Evolutionary conservation across 1,140 invertebrate genomes (phyloP).

Genomic region (Bombus impatiens): DNA sequence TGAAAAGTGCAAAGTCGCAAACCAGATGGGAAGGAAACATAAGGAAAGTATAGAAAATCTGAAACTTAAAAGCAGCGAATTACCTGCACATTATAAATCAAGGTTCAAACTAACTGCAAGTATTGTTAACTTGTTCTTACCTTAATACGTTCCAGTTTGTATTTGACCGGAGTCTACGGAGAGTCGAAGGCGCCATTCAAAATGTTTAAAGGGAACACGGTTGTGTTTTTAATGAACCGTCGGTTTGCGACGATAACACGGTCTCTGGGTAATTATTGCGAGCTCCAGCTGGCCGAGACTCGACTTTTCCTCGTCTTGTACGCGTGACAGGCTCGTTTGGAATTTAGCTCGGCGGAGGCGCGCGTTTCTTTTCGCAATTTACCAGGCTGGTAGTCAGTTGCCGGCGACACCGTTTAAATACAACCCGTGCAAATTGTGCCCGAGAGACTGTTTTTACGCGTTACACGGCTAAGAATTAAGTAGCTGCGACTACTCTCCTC

Average conservation of each 20-base stretch:
- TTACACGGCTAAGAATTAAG: slow-evolving; percentile 1
- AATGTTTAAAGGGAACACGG: neutral
- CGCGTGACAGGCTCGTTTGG: slow-evolving; percentile 15
- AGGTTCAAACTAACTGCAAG: neutral
- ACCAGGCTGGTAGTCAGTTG: slow-evolving; percentile 21
- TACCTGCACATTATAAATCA: neutral
- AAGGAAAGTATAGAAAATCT: neutral
- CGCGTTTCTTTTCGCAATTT: slow-evolving; percentile 41
- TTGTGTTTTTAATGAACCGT: slow-evolving; percentile 10
- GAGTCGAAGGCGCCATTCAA: neutral
- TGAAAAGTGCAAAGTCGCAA: too few relatives aligned
- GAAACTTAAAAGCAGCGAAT: too few relatives aligned
- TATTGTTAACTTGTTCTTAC: neutral
- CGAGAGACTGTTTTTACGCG: neutral
- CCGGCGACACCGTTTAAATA: slow-evolving; percentile 28
- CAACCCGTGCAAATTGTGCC: neutral
- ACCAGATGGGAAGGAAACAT: too few relatives aligned
- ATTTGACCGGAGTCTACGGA: too few relatives aligned
- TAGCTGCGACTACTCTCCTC: neutral
- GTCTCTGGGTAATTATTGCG: slow-evolving; percentile 37
- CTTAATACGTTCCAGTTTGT: too few relatives aligned
- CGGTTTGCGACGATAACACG: neutral
- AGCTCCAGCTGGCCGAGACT: too few relatives aligned
- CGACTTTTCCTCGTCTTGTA: neutral
- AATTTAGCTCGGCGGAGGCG: slow-evolving; percentile 2